Evolutionary conservation across 2,797 vertebrate species (phyloP), one percentile per base, ranked within the genome.

Genomic region (Ctenopoma multispine): DNA sequence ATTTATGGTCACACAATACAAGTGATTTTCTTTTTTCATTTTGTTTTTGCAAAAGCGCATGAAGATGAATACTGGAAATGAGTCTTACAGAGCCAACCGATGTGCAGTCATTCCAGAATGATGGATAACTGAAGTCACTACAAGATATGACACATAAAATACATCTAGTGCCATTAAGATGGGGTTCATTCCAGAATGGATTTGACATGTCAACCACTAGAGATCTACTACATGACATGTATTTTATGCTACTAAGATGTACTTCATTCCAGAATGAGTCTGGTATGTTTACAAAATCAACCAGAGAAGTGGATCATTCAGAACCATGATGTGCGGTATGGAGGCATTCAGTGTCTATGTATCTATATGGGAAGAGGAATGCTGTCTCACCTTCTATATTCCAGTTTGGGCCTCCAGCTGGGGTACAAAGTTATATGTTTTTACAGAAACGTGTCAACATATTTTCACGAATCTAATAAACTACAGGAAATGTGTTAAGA

Each of bases 361-460:
- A 69, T 70, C 83, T 94, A 92, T 81, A 94, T 94, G 92, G 88
- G 86, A 86, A 87, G 86, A 87, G 77, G 69, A 86, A 92, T 91
- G 92, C 87, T 84, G 85, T 90, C 95, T 95, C 94, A 95, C 94
- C 95, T 95, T 95, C 94, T 92, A 94, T 93, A 93, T 94, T 95
- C 94, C 95, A 95, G 93, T 93, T 95, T 92, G 94, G 91, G 93
- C 93, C 92, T 94, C 94, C 94, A 91, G 94, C 94, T 95, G 92
- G 90, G 92, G 86, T 93, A 91, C 90, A 95, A 93, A 95, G 89
- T 94, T 93, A 87, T 89, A 86, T 87, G 49, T 72, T 77, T 83
- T 89, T 94, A 92, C 69, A 93, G 89, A 87, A 89, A 90, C 73
- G 50, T 50, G 71, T 90, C 82, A 92, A 89, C 72, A 91, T 75